Evolutionary conservation across 2,797 vertebrate genomes (phyloP), one percentile per base, ranked within the genome.

Genomic region (Syngnathus rostellatus): DNA sequence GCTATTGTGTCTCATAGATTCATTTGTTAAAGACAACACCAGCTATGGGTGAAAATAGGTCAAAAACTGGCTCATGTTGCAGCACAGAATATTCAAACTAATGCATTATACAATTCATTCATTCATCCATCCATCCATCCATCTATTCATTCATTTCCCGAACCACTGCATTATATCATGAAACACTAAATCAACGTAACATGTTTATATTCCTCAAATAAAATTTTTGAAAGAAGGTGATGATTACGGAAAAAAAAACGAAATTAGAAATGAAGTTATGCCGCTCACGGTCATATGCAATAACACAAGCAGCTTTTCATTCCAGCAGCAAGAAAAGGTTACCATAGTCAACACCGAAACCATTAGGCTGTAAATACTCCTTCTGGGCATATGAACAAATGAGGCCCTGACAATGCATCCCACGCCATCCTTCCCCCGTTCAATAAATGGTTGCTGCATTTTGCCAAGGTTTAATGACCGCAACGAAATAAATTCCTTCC

Each of bases 401-500:
- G 63, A 82, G 78, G 68, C 71, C 71, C 68, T 62, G 74, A 80
- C 77, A 74, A 66, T 19, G 64, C 76, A 77, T 81, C 82, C 77
- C 80, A 81, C 73, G 58, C 76, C 64, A 79, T 76, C 72, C 77
- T 76, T 74, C 77, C 70, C 74, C 73, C 73, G 68, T 51, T 64
- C 62, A 38, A 38, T 83, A 79, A 87, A 87, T 79, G 76, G 73
- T 63, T 69, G 37, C 65, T 72, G 68, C 70, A 71, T 71, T 70
- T 69, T 82, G 83, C 81, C 84, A 86, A 77, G 77, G 75, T 76
- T 73, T 75, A 81, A 70, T 74, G 72, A 80, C 68, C 14, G 17
- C 31, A 64, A 48, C 43, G 31, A 64, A 48, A 37, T 1, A n/a
- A 62, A 77, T 63, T 64, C 78, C 88, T 85, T 81, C 85, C 85